A percentile compares a stretch with the other conserved stretches of the same genome.
Evolutionary conservation across 2,113 vertebrate species (phyloP).

Genomic region (Amia ocellicauda): DNA sequence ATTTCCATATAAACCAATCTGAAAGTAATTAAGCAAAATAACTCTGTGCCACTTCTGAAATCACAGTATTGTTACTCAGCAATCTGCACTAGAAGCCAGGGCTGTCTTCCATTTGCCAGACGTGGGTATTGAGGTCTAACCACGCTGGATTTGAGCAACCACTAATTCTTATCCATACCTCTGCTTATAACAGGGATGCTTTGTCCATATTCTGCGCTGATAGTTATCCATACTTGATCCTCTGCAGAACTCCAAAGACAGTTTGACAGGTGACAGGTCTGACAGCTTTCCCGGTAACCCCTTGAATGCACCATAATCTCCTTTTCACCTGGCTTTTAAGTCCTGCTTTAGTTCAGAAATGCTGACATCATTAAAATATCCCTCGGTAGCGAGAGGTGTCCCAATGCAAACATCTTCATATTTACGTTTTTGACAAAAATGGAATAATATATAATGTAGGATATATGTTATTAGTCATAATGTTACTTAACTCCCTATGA

Average conservation of each 20-base stretch:
- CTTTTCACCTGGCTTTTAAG: slow-evolving; percentile 30
- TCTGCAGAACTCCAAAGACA: slow-evolving; percentile 24
- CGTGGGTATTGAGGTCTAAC: slow-evolving; percentile 3
- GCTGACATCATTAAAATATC: slow-evolving; percentile 32
- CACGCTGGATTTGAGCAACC: slow-evolving; percentile 1
- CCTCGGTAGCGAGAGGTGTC: too few relatives aligned
- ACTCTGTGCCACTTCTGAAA: slow-evolving; percentile 8
- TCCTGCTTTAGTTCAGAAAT: slow-evolving; percentile 21
- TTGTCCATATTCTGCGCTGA: slow-evolving; percentile 13
- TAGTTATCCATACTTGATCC: slow-evolving; percentile 10
- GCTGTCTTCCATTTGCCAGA: neutral
- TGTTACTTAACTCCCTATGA: too few relatives aligned
- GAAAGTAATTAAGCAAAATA: slow-evolving; percentile 16
- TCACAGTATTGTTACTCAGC: neutral
- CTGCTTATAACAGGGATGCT: neutral
- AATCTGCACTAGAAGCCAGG: neutral
- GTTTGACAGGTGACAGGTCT: slow-evolving; percentile 35
- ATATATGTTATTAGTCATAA: too few relatives aligned
- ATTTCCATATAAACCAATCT: slow-evolving; percentile 6
- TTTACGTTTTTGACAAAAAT: too few relatives aligned
- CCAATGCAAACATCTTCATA: too few relatives aligned
- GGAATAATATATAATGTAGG: too few relatives aligned
- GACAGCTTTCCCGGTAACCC: slow-evolving; percentile 32
- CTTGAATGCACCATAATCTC: slow-evolving; percentile 28
- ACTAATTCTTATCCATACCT: neutral